Evolutionary conservation across 1,140 invertebrate genomes (phyloP).

Genomic region (Halesus radiatus): DNA sequence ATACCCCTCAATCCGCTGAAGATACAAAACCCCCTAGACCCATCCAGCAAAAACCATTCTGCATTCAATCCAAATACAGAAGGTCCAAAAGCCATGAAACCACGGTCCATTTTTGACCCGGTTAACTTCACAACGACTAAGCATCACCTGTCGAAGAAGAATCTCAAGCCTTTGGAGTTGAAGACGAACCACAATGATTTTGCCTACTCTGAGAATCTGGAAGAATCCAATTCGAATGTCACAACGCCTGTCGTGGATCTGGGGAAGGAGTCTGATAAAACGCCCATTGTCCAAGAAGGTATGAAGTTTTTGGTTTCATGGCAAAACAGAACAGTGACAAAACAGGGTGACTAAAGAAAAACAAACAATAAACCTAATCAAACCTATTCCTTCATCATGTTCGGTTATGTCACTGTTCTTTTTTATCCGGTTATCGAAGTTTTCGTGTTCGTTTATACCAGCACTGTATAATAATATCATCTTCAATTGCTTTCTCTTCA

Average conservation of each 20-base stretch:
- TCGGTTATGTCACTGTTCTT: too few relatives aligned
- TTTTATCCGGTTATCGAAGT: too few relatives aligned
- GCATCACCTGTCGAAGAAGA: constrained; percentile 52
- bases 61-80: neutral
- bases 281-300: constrained; percentile 59
- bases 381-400: too few relatives aligned
- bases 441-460: too few relatives aligned
- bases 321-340: too few relatives aligned
- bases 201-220: constrained; percentile 61
- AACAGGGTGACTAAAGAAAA: too few relatives aligned
- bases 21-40: neutral
- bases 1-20: neutral
- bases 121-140: constrained; percentile 32
- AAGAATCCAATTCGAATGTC: constrained; percentile 61
- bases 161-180: constrained; percentile 67
- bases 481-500: too few relatives aligned
- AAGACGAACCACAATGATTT: constrained; percentile 66
- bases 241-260: constrained; percentile 57
- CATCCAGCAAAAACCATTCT: neutral
- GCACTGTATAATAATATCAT: too few relatives aligned
- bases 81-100: neutral
- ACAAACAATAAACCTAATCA: too few relatives aligned
- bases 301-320: neutral
- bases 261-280: constrained; percentile 64
- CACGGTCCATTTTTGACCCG: constrained; percentile 22